A percentile compares a stretch with the other conserved stretches of the same genome.
phyloP scores from a whole-genome alignment of 2,113 vertebrate species.

The Tragulus kanchil region DNA sequence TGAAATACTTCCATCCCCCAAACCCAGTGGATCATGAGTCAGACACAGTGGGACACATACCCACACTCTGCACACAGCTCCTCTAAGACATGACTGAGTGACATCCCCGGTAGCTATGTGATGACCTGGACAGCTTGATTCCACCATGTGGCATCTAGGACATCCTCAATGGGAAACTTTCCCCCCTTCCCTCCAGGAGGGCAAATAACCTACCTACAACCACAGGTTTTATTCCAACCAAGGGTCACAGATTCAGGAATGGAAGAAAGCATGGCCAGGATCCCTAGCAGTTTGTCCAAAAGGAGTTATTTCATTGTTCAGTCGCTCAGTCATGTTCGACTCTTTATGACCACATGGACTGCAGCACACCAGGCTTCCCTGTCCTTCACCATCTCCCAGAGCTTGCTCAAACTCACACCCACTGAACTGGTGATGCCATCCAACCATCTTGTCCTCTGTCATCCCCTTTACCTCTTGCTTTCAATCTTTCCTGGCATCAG shows the following conservation, averaged over 20 bases:
- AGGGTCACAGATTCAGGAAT: neutral
- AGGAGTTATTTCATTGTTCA: too few species aligned
- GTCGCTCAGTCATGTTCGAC: too few species aligned
- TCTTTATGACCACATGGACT: too few species aligned
- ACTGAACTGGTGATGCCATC: too few species aligned
- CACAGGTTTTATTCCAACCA: too few species aligned
- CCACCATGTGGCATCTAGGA: rapidly evolving
- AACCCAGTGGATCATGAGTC: neutral
- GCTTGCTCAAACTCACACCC: too few species aligned
- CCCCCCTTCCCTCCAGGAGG: neutral
- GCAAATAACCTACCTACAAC: neutral
- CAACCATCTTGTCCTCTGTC: too few species aligned
- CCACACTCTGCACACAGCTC: rapidly evolving
- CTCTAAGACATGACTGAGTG: neutral
- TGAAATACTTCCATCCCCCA: neutral
- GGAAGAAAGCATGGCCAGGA: too few species aligned
- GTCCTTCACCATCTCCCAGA: too few species aligned
- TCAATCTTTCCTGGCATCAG: too few species aligned
- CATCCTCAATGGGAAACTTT: neutral
- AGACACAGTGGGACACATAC: rapidly evolving
- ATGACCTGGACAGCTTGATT: rapidly evolving
- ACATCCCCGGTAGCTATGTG: rapidly evolving
- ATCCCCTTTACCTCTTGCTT: too few species aligned
- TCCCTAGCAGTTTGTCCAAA: neutral
- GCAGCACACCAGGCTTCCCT: too few species aligned